A percentile compares a stretch with the other conserved stretches of the same genome.
Evolutionary conservation across 1,140 invertebrate species (phyloP).

Genomic region (Hypothenemus hampei): DNA sequence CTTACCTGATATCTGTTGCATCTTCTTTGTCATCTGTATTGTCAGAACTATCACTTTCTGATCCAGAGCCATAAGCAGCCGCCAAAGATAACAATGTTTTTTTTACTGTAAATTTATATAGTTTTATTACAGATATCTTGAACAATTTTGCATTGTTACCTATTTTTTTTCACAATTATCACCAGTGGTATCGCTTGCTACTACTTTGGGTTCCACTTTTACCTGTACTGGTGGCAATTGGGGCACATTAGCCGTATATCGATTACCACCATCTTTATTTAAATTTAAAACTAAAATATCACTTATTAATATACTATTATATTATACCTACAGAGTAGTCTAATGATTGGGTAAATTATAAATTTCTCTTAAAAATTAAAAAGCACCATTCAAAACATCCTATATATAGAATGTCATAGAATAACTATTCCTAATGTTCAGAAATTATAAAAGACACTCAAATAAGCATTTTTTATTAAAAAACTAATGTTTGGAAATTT

Average conservation of each 20-base stretch:
- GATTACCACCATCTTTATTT: conserved; percentile 32
- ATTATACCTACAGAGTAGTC: too few relatives aligned
- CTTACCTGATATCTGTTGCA: conserved; percentile 23
- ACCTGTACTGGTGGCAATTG: conserved; percentile 10
- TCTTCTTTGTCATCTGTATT: conserved; percentile 30
- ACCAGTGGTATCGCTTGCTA: background rate
- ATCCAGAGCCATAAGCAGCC: conserved; percentile 52
- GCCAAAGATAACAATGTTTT: conserved; percentile 50
- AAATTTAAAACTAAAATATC: conserved; percentile 37
- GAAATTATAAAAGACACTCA: too few relatives aligned
- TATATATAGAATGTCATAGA: background rate
- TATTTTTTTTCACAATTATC: background rate
- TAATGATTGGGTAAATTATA: too few relatives aligned
- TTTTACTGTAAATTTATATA: conserved; percentile 25
- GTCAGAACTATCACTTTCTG: conserved; percentile 45
- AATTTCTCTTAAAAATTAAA: too few relatives aligned
- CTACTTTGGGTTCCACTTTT: conserved; percentile 10
- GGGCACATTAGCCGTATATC: conserved; percentile 25
- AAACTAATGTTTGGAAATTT: too few relatives aligned
- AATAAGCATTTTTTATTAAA: too few relatives aligned
- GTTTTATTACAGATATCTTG: too few relatives aligned
- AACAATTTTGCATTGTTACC: background rate
- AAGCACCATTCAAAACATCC: background rate
- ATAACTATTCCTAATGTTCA: background rate
- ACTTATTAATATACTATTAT: too few relatives aligned